Evolutionary conservation across 1,140 invertebrate species (phyloP).

Genomic region (Platyura marginata): DNA sequence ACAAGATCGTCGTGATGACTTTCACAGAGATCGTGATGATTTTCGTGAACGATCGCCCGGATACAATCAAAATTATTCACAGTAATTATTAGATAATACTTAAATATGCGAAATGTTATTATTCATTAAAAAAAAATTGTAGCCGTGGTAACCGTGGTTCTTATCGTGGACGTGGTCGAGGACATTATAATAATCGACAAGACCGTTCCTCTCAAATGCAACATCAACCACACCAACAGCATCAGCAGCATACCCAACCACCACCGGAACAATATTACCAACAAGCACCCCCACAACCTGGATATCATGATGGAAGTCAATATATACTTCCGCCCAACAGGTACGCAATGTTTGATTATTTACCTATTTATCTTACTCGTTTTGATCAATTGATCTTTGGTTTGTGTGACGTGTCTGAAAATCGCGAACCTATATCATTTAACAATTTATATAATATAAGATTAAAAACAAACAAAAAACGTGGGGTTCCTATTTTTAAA

Average conservation of each 20-base stretch:
- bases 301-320: slow-evolving; percentile 1
- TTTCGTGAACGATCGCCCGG: slow-evolving; percentile 1
- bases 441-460: too few relatives aligned
- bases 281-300: not conserved
- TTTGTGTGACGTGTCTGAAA: not conserved
- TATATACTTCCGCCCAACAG: not conserved
- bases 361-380: not conserved
- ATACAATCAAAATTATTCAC: not conserved
- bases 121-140: not conserved
- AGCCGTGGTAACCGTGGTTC: slow-evolving; percentile 1
- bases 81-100: too few relatives aligned
- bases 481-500: too few relatives aligned
- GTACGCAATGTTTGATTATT: not conserved
- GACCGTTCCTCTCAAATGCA: not conserved
- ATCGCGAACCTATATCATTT: too few relatives aligned
- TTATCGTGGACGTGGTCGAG: not conserved
- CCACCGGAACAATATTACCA: not conserved
- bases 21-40: slow-evolving; percentile 5
- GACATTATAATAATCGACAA: not conserved
- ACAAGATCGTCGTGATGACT: slow-evolving; percentile 12
- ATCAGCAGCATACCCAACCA: not conserved
- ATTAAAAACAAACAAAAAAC: too few relatives aligned
- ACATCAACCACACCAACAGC: not conserved
- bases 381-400: not conserved
- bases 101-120: too few relatives aligned